Percentiles rank a stretch among this genome's conserved stretches.
These are phyloP conservation scores for Lates calcarifer DNA, from an alignment of 2,113 vertebrate genomes.

Conservation along the genomic window DNA sequence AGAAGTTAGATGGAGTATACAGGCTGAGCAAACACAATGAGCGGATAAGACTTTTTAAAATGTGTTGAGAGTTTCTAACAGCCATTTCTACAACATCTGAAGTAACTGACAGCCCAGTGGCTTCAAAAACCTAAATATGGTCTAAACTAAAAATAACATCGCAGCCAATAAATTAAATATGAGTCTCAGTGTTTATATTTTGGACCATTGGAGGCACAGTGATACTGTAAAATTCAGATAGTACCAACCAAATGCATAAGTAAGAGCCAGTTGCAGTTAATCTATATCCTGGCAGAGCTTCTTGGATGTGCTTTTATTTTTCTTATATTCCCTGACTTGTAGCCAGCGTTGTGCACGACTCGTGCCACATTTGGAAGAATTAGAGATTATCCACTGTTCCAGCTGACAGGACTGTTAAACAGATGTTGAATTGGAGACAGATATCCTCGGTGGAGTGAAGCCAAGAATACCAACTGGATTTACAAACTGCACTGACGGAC, in stretches of 20 bases:
- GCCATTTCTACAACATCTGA: conserved; percentile 33
- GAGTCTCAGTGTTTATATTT: conserved; percentile 17
- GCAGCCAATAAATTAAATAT: conserved; percentile 37
- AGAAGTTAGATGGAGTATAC: conserved; percentile 20
- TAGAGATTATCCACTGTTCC: conserved; percentile 68
- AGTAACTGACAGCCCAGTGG: conserved; percentile 6
- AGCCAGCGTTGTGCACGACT: conserved; percentile 60
- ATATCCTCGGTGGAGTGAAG: conserved; percentile 59
- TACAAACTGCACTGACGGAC: conserved; percentile 59
- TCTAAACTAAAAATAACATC: conserved; percentile 13
- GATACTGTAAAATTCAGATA: conserved; percentile 40
- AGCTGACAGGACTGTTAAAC: conserved; percentile 76
- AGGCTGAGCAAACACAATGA: conserved; percentile 47
- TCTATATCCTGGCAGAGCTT: conserved; percentile 48
- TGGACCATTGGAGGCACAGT: conserved; percentile 5
- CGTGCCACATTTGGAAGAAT: conserved; percentile 70
- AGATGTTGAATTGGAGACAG: conserved; percentile 77
- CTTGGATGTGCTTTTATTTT: conserved; percentile 54
- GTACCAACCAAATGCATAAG: conserved; percentile 19
- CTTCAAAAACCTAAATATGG: neutral
- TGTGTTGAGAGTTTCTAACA: conserved; percentile 20
- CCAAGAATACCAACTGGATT: conserved; percentile 73
- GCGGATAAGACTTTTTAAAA: conserved; percentile 44
- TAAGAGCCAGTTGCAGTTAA: conserved; percentile 37
- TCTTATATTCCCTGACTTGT: conserved; percentile 35